Evolutionary conservation across 2,113 vertebrate species (phyloP).

Genomic region (Centropus bengalensis): DNA sequence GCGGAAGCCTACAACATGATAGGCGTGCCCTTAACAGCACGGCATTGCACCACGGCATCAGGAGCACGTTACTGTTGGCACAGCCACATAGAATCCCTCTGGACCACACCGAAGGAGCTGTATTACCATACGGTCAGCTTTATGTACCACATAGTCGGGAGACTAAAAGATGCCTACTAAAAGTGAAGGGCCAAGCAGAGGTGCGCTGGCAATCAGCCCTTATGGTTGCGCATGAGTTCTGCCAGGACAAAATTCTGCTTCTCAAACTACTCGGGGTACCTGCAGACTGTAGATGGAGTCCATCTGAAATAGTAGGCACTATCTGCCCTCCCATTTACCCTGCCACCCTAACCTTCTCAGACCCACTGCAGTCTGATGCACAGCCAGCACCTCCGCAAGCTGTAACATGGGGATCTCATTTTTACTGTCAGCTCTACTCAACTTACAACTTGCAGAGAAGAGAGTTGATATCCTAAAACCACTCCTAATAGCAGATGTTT

Average conservation of each 20-base stretch:
- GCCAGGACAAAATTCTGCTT: background rate
- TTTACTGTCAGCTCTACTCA: background rate
- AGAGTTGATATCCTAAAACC: background rate
- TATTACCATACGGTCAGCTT: background rate
- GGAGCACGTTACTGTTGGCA: background rate
- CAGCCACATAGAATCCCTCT: background rate
- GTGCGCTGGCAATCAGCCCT: background rate
- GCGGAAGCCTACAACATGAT: rapidly evolving
- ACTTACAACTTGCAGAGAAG: rapidly evolving
- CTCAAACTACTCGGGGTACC: background rate
- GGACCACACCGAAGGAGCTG: rapidly evolving
- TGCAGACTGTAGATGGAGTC: background rate
- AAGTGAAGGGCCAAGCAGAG: background rate
- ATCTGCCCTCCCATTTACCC: background rate
- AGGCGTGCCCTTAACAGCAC: background rate
- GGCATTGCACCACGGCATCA: rapidly evolving
- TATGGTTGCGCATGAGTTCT: background rate
- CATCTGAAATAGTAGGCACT: background rate
- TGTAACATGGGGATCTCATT: background rate
- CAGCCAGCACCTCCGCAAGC: background rate
- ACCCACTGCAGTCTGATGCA: background rate
- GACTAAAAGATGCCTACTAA: background rate
- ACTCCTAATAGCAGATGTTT: too few relatives aligned
- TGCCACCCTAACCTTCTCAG: background rate
- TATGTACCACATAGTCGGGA: background rate